phyloP scores from a whole-genome alignment of 1,140 invertebrate species.

The Campoletis sonorensis region DNA sequence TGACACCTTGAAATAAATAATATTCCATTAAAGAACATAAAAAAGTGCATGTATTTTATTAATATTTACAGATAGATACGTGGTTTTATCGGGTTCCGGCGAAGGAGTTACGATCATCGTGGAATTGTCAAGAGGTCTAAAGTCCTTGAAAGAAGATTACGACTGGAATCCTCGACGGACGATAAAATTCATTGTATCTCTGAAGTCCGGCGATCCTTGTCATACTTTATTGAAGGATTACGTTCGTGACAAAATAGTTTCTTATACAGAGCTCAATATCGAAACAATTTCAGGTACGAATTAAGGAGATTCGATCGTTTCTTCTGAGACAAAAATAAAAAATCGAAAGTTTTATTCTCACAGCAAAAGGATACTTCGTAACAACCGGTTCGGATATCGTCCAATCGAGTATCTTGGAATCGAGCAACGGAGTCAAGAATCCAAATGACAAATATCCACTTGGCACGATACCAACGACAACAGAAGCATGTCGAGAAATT shows the following conservation, averaged over 20 bases:
- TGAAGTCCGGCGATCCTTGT: conserved; percentile 63
- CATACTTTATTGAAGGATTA: conserved; percentile 58
- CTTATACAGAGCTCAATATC: conserved; percentile 65
- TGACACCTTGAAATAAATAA: no score
- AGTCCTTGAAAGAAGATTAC: conserved; percentile 58
- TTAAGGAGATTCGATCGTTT: background rate
- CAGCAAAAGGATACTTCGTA: conserved; percentile 63
- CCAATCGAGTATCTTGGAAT: conserved; percentile 62
- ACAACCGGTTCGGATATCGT: conserved; percentile 70
- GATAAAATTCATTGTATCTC: conserved; percentile 69
- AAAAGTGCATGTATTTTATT: no score
- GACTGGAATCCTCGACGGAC: conserved; percentile 69
- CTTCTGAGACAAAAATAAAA: background rate
- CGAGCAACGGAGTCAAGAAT: conserved; percentile 45
- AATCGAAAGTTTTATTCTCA: conserved; percentile 30
- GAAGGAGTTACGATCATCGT: conserved; percentile 63
- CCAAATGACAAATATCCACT: conserved; percentile 33
- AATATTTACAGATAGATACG: conserved; percentile 67
- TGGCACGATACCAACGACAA: conserved; percentile 36
- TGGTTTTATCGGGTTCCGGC: conserved; percentile 66
- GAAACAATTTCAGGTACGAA: conserved; percentile 63
- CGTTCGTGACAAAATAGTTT: conserved; percentile 63
- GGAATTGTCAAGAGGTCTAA: conserved; percentile 64
- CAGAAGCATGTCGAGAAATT: conserved; percentile 28
- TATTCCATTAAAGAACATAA: no score